These are phyloP conservation scores for Malthinus seriepunctatus DNA, from an alignment of 2,888 invertebrate species.

Conservation along the genomic window DNA sequence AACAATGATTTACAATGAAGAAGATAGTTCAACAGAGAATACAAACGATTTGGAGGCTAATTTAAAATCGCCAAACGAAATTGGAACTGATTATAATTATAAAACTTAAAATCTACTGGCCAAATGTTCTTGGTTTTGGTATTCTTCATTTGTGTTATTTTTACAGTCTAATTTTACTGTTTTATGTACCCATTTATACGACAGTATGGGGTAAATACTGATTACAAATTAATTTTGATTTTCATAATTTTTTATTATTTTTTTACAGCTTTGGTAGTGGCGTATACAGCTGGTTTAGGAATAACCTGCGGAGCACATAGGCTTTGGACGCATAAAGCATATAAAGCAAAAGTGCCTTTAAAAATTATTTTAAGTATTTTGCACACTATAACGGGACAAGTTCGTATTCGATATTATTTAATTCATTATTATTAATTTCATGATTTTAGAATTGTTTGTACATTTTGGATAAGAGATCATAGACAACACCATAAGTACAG, in stretches of 20 bases:
- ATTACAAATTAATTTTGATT: slow-evolving; percentile 3
- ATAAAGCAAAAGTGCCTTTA: slow-evolving; percentile 70
- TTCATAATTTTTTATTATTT: background rate
- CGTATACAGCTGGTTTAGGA: slow-evolving; percentile 58
- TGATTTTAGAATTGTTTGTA: slow-evolving; percentile 68
- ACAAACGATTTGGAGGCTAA: too few species aligned
- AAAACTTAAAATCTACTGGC: slow-evolving; percentile 64
- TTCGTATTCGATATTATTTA: slow-evolving; percentile 47
- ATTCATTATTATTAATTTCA: slow-evolving; percentile 3
- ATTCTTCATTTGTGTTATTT: slow-evolving; percentile 59
- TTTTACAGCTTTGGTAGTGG: slow-evolving; percentile 43
- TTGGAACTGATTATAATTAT: slow-evolving; percentile 57
- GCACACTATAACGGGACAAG: slow-evolving; percentile 79
- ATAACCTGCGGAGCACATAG: slow-evolving; percentile 83
- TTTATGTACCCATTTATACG: slow-evolving; percentile 44
- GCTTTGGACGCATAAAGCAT: slow-evolving; percentile 76
- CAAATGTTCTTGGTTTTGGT: slow-evolving; percentile 63
- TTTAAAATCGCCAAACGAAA: too few species aligned
- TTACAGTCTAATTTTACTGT: slow-evolving; percentile 54
- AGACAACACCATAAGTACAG: slow-evolving; percentile 80
- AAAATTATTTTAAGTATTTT: slow-evolving; percentile 64
- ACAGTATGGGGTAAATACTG: slow-evolving; percentile 52
- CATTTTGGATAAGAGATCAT: slow-evolving; percentile 81
- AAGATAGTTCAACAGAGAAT: too few species aligned
- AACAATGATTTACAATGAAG: too few species aligned